Evolutionary conservation across 2,797 vertebrate genomes (phyloP), one percentile per base, ranked within the genome.

Genomic region (Clarias fuscus): DNA sequence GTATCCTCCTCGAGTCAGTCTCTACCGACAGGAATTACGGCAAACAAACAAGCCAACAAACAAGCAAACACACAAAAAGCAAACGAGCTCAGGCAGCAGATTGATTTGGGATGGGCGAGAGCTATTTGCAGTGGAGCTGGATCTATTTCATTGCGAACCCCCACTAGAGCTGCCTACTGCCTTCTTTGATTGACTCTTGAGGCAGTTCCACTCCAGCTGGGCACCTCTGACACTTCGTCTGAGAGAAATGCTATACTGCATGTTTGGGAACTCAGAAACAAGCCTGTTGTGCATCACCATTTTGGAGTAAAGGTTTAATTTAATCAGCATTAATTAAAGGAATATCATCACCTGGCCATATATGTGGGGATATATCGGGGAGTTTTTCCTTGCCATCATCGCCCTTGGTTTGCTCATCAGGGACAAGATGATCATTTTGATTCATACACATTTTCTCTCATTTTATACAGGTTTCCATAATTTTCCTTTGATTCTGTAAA

Each of bases 41-140:
- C 93, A 94, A 95, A 95, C 94, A 95, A 95, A 92, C 94, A 95
- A 95, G 93, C 94, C 94, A 93, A 94, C 92, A 90, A 91, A 91
- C 90, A 92, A 89, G 90, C 88, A 93, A 91, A 94, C 90, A 88
- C 84, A 94, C 94, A 94, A 93, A 91, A 91, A 93, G 93, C 93
- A 95, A 93, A 91, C 91, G 92, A 93, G 93, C 92, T 94, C 90
- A 89, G 92, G 90, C 93, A 94, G 94, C 92, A 90, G 93, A 92
- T 91, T 91, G 64, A 93, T 91, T 91, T 91, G 91, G 90, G 91
- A 92, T 91, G 88, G 89, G 88, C 88, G 89, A 91, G 92, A 90
- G 93, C 93, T 95, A 93, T 94, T 95, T 95, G 93, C 92, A 92
- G 91, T 91, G 82, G 86, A 90, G 90, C 90, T 89, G 62, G 92